These are phyloP conservation scores for Siniperca obscura DNA, from an alignment of 2,797 vertebrate species.

Conservation along the genomic window DNA sequence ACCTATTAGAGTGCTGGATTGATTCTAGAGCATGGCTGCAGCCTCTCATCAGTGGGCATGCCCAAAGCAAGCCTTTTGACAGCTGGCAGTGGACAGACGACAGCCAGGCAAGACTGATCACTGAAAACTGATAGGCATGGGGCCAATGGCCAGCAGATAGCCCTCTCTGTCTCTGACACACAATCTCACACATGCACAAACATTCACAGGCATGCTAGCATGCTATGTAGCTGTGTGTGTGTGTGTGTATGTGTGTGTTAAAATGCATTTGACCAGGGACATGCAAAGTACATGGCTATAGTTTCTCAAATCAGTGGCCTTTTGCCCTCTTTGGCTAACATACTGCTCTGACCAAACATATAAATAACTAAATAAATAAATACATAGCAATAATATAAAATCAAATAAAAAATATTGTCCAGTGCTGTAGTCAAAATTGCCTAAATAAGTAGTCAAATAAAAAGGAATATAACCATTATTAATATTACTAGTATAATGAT, in stretches of 20 bases:
- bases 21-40: constrained; percentile 84
- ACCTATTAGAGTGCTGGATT: constrained; percentile 87
- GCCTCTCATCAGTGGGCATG: constrained; percentile 82
- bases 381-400: neutral
- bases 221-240: constrained; percentile 7
- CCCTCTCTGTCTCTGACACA: constrained; percentile 61
- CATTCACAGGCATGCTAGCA: constrained; percentile 12
- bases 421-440: neutral
- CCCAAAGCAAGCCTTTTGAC: constrained; percentile 81
- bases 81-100: constrained; percentile 78
- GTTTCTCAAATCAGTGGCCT: neutral
- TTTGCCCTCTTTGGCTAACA: neutral
- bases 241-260: neutral
- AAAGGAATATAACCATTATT: neutral
- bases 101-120: constrained; percentile 83
- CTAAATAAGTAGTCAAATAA: neutral
- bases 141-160: constrained; percentile 75
- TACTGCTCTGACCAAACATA: neutral
- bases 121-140: constrained; percentile 79
- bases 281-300: neutral
- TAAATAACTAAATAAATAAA: neutral
- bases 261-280: constrained; percentile 14
- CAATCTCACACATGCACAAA: constrained; percentile 22
- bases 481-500: neutral
- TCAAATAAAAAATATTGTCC: neutral